phyloP scores from a whole-genome alignment of 2,113 vertebrate species.

The Laticauda colubrina region DNA sequence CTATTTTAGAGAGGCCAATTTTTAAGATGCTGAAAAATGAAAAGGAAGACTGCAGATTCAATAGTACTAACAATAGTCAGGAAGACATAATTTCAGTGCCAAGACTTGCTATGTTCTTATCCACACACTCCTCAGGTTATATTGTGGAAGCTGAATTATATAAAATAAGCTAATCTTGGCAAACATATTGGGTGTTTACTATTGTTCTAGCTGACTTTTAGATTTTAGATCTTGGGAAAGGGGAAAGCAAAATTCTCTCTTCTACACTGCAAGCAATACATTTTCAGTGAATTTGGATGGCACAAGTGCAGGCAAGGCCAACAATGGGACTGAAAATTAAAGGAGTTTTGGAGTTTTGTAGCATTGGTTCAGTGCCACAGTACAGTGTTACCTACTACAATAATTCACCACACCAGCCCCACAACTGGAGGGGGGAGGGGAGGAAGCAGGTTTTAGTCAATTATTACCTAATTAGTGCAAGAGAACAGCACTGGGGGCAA shows the following conservation, averaged over 20 bases:
- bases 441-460: background rate
- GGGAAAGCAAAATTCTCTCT: background rate
- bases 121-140: background rate
- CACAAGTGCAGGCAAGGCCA: background rate
- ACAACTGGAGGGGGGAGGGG: background rate
- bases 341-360: background rate
- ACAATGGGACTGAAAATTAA: background rate
- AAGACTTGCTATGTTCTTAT: background rate
- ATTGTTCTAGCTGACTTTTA: background rate
- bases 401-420: too few species aligned
- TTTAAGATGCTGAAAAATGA: background rate
- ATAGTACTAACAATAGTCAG: background rate
- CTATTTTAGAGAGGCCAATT: background rate
- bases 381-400: background rate
- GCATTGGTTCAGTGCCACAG: background rate
- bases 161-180: background rate
- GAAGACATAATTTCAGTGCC: background rate
- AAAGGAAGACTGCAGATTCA: background rate
- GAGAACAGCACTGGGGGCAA: background rate
- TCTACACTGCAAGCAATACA: background rate
- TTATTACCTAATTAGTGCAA: conserved; percentile 17
- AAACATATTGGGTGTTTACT: background rate
- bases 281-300: background rate
- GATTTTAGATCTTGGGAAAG: background rate
- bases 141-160: background rate